phyloP scores from a whole-genome alignment of 64 coral and sea anemone genomes.

The Stichodactyla mertensii region DNA sequence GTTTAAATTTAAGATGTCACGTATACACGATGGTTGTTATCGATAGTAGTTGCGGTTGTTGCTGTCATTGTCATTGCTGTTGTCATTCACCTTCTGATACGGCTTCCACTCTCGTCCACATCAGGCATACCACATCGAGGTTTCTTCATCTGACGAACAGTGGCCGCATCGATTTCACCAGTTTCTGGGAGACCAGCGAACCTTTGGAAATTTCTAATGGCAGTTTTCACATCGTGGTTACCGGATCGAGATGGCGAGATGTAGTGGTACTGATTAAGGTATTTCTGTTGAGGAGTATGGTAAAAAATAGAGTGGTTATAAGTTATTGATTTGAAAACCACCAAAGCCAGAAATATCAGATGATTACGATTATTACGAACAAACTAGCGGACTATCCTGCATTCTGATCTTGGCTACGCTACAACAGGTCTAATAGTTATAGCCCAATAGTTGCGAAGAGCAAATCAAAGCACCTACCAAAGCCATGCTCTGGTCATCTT shows the following conservation, averaged over 20 bases:
- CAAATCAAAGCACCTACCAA: not conserved
- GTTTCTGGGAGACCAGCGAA: slow-evolving; percentile 65
- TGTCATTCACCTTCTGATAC: not conserved
- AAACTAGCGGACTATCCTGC: too few species aligned
- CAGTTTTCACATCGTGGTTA: slow-evolving; percentile 62
- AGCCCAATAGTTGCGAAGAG: not conserved
- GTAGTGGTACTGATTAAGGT: slow-evolving; percentile 61
- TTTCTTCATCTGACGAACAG: slow-evolving; percentile 63
- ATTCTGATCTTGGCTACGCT: too few species aligned
- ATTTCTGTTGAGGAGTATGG: slow-evolving; percentile 28
- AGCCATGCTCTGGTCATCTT: slow-evolving; percentile 34
- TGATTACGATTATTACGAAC: too few species aligned
- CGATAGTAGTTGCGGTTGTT: not conserved
- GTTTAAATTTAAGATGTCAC: too few species aligned
- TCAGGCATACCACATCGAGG: slow-evolving; percentile 78
- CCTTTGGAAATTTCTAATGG: slow-evolving; percentile 53
- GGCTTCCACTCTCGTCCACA: slow-evolving; percentile 31
- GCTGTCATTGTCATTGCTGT: too few species aligned
- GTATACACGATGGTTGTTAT: too few species aligned
- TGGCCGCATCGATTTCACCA: slow-evolving; percentile 55
- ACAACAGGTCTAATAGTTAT: too few species aligned
- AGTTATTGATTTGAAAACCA: not conserved
- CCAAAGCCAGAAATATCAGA: too few species aligned
- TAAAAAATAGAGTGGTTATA: not conserved
- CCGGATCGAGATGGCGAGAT: slow-evolving; percentile 60